Percentiles rank a stretch among this genome's conserved stretches.
These are phyloP conservation scores for Oncorhynchus gorbuscha DNA, from an alignment of 2,113 vertebrate species.

Conservation along the genomic window DNA sequence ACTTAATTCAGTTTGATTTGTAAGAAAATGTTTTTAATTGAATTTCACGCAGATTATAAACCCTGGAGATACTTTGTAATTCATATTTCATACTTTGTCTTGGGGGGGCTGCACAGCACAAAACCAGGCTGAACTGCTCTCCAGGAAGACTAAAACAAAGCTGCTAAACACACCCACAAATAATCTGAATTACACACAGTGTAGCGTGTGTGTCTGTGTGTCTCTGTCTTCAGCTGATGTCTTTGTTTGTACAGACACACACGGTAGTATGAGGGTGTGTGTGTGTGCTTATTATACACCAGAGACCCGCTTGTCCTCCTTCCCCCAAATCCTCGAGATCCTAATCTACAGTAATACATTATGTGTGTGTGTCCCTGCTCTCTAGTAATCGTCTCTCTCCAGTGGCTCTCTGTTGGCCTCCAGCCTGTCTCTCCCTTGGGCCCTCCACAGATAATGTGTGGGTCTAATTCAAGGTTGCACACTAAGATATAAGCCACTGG, in stretches of 20 bases:
- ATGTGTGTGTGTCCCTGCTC: background rate
- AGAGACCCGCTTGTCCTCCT: background rate
- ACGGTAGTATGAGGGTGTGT: no score
- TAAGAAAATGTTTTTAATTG: constrained; percentile 57
- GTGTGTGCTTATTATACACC: no score
- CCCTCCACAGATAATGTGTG: no score
- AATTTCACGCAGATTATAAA: constrained; percentile 50
- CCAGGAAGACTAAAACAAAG: constrained; percentile 48
- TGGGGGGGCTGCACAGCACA: constrained; percentile 36
- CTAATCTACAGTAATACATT: background rate
- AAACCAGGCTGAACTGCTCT: constrained; percentile 36
- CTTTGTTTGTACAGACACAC: no score
- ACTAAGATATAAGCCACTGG: background rate
- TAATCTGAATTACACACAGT: constrained; percentile 49
- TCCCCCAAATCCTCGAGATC: background rate
- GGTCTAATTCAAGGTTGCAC: background rate
- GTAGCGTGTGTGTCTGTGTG: constrained; percentile 7
- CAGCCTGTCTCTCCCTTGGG: background rate
- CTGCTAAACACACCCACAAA: constrained; percentile 43
- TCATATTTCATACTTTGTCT: constrained; percentile 40
- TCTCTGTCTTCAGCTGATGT: no score
- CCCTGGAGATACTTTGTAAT: constrained; percentile 32
- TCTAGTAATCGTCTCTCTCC: background rate
- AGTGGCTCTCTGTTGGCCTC: background rate
- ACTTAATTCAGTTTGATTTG: constrained; percentile 27